A percentile compares a stretch with the other conserved stretches of the same genome.
Conservation (phyloP, 2,888 invertebrate genomes). For the Nematopogon swammerdamellus region DNA sequence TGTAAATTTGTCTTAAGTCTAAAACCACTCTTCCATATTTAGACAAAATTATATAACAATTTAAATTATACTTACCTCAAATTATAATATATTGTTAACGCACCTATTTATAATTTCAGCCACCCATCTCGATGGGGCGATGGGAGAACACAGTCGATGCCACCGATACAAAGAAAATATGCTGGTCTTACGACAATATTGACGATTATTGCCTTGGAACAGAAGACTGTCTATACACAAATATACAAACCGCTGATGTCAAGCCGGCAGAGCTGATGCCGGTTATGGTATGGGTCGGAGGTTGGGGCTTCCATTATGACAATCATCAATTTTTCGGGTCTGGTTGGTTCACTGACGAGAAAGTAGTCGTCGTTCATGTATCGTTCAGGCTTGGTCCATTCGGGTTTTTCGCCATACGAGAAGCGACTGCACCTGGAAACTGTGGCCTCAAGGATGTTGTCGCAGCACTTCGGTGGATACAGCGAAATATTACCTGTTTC, state of each 20-base stretch:
- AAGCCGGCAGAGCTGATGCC: constrained; percentile 33
- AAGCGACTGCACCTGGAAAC: constrained; percentile 42
- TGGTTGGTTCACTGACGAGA: constrained; percentile 27
- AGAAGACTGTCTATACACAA: constrained; percentile 41
- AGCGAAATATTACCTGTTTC: constrained; percentile 35
- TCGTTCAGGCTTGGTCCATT: constrained; percentile 43
- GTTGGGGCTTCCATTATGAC: constrained; percentile 25
- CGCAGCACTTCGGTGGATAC: constrained; percentile 43
- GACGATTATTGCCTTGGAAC: constrained; percentile 20
- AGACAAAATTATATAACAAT: too few relatives aligned
- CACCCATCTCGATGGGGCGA: constrained; percentile 25
- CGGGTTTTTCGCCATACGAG: constrained; percentile 41
- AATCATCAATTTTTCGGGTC: constrained; percentile 31
- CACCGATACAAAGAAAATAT: constrained; percentile 13
- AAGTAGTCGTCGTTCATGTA: constrained; percentile 38
- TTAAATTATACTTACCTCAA: too few relatives aligned
- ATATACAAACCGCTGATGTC: constrained; percentile 22
- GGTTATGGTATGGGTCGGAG: constrained; percentile 51
- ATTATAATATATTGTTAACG: too few relatives aligned
- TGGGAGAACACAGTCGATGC: constrained; percentile 26
- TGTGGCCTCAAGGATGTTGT: constrained; percentile 44
- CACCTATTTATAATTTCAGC: too few relatives aligned
- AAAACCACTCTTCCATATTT: too few relatives aligned
- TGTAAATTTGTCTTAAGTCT: too few relatives aligned
- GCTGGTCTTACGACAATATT: background rate